Evolutionary conservation across 2,113 vertebrate genomes (phyloP), one percentile per base, ranked within the genome.

Genomic region (Thymallus thymallus): DNA sequence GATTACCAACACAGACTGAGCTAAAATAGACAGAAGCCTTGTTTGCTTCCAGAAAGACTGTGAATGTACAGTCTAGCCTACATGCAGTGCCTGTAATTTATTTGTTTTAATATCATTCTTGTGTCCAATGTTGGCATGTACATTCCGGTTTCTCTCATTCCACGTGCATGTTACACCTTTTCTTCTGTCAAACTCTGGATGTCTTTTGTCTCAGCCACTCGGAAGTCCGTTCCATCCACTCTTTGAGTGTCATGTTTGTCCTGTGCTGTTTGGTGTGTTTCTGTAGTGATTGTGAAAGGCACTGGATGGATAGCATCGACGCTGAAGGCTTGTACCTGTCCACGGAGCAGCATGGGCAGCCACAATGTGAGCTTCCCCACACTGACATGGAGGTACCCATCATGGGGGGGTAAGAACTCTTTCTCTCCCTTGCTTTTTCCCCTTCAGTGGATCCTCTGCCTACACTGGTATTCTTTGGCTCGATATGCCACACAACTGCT

Each of bases 301-400:
- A 76, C 86, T 88, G 89, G 87, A 90, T 91, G 88, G 89, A 90
- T 85, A 88, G 80, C 78, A 78, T 90, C 76, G 86, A 91, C 76
- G 80, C 84, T 72, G 88, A 91, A 76, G 84, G 75, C 76, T 80
- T 89, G 51, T 90, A 88, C 83, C 85, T 82, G 81, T 85, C 87
- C 76, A 77, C 77, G 64, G 85, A 88, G 78, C 85, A 89, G 68
- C 78, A 78, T 63, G 78, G 76, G 76, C 80, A 83, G 74, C 68
- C 82, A 71, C 80, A 86, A 69, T 77, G 86, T 75, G 71, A 85
- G 63, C 84, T 82, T 74, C 71, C 85, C 77, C 82, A 80, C 66
- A 75, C 84, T 74, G 72, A 81, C 68, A 76, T 76, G 14, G 90
- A 90, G 20, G 83, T 78, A 29, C 68, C 85, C 75, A 85, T 80